Evolutionary conservation across 2,888 invertebrate genomes (phyloP).

Genomic region (Macrophya annulata): DNA sequence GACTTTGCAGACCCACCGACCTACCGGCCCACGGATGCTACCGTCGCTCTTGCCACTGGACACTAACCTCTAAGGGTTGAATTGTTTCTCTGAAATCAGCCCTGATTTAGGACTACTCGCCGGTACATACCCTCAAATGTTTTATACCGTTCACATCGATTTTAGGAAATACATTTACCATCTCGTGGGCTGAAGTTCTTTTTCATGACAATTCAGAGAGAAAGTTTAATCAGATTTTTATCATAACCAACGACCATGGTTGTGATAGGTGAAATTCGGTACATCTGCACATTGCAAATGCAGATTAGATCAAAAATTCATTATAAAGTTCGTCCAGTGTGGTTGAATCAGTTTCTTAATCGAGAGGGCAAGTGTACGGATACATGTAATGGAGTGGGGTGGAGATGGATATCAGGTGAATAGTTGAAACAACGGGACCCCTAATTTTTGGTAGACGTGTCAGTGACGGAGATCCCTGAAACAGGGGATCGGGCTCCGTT

Average conservation of each 20-base stretch:
- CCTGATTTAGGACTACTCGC: conserved; percentile 74
- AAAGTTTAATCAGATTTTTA: neutral
- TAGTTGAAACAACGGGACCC: conserved; percentile 52
- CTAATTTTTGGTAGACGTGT: conserved; percentile 19
- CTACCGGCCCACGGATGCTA: neutral
- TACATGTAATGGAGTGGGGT: conserved; percentile 58
- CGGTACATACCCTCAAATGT: neutral
- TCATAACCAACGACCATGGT: neutral
- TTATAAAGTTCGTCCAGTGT: neutral
- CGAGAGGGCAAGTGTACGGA: conserved; percentile 62
- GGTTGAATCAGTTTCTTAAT: conserved; percentile 19
- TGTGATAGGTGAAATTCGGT: neutral
- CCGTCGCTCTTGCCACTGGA: conserved; percentile 21
- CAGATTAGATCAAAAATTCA: neutral
- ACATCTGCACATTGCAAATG: neutral
- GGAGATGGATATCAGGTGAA: neutral
- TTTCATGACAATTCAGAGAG: neutral
- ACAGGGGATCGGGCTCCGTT: conserved; percentile 22
- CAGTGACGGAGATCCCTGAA: conserved; percentile 5
- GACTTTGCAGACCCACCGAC: conserved; percentile 43
- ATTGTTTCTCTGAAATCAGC: conserved; percentile 78
- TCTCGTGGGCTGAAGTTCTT: neutral
- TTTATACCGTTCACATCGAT: neutral
- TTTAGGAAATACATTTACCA: neutral
- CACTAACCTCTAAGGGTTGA: conserved; percentile 63